Conservation (phyloP, 2,888 invertebrate genomes). For the Mimachlamys varia region DNA sequence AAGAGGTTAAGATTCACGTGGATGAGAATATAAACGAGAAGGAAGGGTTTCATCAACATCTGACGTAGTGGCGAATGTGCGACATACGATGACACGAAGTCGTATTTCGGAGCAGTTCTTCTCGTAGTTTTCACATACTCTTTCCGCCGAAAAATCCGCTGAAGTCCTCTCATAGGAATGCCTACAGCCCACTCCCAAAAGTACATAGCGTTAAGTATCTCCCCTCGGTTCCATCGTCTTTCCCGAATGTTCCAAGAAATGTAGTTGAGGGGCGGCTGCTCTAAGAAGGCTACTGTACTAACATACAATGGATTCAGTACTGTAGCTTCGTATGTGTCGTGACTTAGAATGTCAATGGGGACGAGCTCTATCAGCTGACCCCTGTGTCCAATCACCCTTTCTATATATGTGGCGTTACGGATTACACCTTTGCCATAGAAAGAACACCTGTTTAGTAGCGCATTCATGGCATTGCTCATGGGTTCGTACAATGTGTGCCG, state of each 20-base stretch:
- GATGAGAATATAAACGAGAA: conserved; percentile 46
- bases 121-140: conserved; percentile 35
- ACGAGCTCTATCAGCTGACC: conserved; percentile 48
- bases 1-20: conserved; percentile 43
- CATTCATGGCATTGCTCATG: conserved; percentile 44
- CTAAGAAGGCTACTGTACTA: conserved; percentile 44
- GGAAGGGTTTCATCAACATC: conserved; percentile 55
- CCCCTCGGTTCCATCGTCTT: conserved; percentile 53
- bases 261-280: conserved; percentile 51
- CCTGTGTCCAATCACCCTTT: conserved; percentile 49
- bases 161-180: conserved; percentile 40
- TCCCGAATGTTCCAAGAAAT: conserved; percentile 53
- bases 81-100: conserved; percentile 49
- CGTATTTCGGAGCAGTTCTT: conserved; percentile 43
- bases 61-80: conserved; percentile 47
- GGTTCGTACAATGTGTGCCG: conserved; percentile 49
- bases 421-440: conserved; percentile 54
- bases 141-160: conserved; percentile 43
- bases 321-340: conserved; percentile 56
- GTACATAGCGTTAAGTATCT: conserved; percentile 49
- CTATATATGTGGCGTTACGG: conserved; percentile 49
- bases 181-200: conserved; percentile 43
- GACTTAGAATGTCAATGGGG: conserved; percentile 56
- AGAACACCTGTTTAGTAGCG: conserved; percentile 44
- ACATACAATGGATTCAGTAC: conserved; percentile 49